These are phyloP conservation scores for Lysiphlebus fabarum DNA, from an alignment of 1,140 invertebrate species.

Conservation along the genomic window DNA sequence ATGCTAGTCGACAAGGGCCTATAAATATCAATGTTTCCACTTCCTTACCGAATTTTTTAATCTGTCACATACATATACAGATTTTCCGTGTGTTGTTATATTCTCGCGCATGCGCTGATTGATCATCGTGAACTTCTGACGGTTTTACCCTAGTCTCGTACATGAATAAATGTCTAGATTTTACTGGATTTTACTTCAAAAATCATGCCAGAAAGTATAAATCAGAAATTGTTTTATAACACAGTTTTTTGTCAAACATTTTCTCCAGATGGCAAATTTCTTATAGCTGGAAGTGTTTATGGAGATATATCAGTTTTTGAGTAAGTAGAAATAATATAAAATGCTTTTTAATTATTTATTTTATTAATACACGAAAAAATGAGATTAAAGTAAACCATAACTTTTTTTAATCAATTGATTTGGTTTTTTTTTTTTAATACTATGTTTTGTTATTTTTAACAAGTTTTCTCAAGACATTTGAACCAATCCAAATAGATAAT, in stretches of 20 bases:
- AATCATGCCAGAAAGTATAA: conserved; percentile 3
- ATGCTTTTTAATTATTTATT: conserved; percentile 19
- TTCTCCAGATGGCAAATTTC: conserved; percentile 77
- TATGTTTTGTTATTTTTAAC: conserved; percentile 23
- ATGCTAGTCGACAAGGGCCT: no score
- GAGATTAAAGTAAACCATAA: conserved; percentile 11
- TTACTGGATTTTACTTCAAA: no score
- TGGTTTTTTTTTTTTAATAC: conserved; percentile 3
- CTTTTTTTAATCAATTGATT: no score
- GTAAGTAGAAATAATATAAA: conserved; percentile 58
- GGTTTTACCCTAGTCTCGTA: no score
- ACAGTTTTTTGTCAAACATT: conserved; percentile 75
- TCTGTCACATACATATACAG: no score
- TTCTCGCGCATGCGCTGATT: no score
- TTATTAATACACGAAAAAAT: conserved; percentile 7
- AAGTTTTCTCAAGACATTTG: conserved; percentile 60
- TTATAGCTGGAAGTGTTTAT: conserved; percentile 80
- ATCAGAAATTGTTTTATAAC: conserved; percentile 67
- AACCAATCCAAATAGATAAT: conserved; percentile 53
- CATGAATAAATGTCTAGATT: no score
- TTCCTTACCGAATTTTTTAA: no score
- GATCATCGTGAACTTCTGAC: no score
- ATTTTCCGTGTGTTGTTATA: no score
- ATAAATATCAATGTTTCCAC: no score
- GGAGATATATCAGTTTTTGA: conserved; percentile 79